A percentile compares a stretch with the other conserved stretches of the same genome.
Evolutionary conservation across 2,113 vertebrate species (phyloP).

Genomic region (Trematomus loennbergii): DNA sequence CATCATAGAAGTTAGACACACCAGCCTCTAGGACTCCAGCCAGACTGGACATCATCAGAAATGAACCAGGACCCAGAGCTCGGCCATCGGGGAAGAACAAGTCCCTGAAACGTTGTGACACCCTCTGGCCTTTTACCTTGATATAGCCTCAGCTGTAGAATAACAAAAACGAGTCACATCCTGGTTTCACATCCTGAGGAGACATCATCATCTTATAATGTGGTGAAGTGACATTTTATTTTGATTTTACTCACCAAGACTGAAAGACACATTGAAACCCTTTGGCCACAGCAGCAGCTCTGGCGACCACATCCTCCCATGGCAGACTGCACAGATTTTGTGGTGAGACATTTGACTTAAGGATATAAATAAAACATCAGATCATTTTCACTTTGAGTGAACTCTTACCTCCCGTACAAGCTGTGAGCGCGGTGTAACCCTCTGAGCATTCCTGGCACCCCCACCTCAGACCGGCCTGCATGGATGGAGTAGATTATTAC

Average conservation of each 20-base stretch:
- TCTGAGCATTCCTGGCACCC: constrained; percentile 90
- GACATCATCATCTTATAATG: background rate
- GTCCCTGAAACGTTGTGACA: constrained; percentile 82
- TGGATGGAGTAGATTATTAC: constrained; percentile 11
- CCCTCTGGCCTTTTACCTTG: constrained; percentile 81
- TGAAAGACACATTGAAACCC: constrained; percentile 91
- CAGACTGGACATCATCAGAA: constrained; percentile 81
- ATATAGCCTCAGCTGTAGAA: constrained; percentile 84
- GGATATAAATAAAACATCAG: background rate
- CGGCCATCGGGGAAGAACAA: constrained; percentile 82
- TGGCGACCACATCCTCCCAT: constrained; percentile 87
- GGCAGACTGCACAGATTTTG: constrained; percentile 78
- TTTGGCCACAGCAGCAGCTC: constrained; percentile 84
- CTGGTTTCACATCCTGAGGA: too few relatives aligned
- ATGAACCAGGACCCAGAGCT: constrained; percentile 81
- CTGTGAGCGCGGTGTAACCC: constrained; percentile 88
- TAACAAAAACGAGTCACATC: background rate
- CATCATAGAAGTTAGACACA: constrained; percentile 83
- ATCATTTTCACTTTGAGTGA: background rate
- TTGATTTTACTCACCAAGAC: constrained; percentile 83
- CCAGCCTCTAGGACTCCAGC: constrained; percentile 83
- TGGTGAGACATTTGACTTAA: background rate
- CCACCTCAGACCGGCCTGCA: constrained; percentile 89
- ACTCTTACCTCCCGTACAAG: constrained; percentile 88
- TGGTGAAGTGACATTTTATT: background rate